Base-by-base conservation (phyloP, 2,888 invertebrate genomes). In the Gandaritis pyraliata region DNA sequence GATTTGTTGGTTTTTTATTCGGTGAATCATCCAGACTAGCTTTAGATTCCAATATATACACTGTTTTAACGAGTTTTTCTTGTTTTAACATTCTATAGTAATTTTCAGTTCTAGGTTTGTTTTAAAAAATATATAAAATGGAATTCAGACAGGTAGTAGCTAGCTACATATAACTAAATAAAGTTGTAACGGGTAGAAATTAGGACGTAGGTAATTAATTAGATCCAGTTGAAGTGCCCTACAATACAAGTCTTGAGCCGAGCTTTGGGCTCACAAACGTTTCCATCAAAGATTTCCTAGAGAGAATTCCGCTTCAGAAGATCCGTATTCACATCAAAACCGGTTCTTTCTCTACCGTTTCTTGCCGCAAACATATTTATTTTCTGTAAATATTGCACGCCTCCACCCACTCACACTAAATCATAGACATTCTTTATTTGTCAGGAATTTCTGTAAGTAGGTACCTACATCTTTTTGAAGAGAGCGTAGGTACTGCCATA, bases 301-400 rank as follows among this genome's bases (percentile, higher is more conserved):
- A 41, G 30, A 43, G 10, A 41, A 30, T 49, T 48, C 16, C 48
- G 16, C 48, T 23, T 56, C 56, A 41, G 41, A 48, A 41, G 11
- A 23, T 47, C 18, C 33, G 48, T 57, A 10, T 49, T 13, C 47
- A 47, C 43, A 48, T 56, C 48, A 41, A 49, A 49, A 30, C 33
- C 15, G 33, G 29, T 8, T n/a, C n/a, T 29, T 46, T 23, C 15
- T 43, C 33, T 16, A 43, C 16, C 23, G 30, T 33, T 39, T 18
- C 39, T 43, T 15, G 16, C 39, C 51, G 41, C 52, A 52, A 52
- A 43, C 30, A 50, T 38, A 41, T 43, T 43, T 52, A 39, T 41
- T 52, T 29, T 11, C 18, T 51, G 6, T 51, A 13, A 51, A 51
- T 50, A 50, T 41, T 41, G 41, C 13, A 41, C 13, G 33, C 33